Conservation (phyloP, 2,113 vertebrate genomes). For the Chiloscyllium plagiosum region DNA sequence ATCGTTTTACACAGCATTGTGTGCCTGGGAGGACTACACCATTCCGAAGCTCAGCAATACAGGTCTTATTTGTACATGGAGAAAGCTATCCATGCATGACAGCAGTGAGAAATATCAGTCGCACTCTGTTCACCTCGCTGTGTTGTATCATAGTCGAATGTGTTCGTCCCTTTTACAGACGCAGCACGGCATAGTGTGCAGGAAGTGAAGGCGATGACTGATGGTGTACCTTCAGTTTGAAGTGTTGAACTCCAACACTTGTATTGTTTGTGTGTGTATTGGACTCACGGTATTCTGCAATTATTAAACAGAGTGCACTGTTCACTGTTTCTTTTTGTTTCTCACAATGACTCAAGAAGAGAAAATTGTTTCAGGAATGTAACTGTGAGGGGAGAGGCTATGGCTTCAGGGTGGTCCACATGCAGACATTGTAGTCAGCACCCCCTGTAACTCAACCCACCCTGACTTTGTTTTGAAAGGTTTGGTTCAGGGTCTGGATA, state of each 20-base stretch:
- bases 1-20: background rate
- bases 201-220: background rate
- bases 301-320: background rate
- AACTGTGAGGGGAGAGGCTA: background rate
- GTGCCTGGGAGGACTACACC: background rate
- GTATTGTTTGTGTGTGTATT: background rate
- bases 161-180: background rate
- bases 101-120: background rate
- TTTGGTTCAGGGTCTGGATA: too few relatives aligned
- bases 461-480: too few relatives aligned
- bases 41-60: background rate
- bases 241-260: background rate
- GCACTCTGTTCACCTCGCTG: background rate
- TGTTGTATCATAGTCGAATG: background rate
- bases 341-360: background rate
- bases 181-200: background rate
- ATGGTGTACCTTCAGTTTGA: background rate
- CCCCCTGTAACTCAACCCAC: background rate
- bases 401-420: background rate
- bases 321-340: background rate
- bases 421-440: background rate
- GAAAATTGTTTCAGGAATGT: background rate
- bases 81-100: background rate
- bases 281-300: background rate
- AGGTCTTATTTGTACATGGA: background rate